Conservation (phyloP, 2,888 invertebrate genomes). For the Sinopyrophorus schimmeli region DNA sequence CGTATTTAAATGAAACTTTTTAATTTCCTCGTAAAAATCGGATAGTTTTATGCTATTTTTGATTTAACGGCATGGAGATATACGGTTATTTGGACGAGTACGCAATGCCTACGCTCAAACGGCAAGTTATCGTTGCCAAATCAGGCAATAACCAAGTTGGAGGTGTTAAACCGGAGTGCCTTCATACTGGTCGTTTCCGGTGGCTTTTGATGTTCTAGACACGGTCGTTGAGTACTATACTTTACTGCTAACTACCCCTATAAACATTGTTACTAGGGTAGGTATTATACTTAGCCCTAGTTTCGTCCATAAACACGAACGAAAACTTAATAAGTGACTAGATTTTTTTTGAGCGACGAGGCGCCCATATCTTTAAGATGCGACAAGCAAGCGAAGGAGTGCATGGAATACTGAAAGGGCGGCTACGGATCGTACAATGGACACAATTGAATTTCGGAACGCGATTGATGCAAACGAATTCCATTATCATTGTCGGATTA, state of each 20-base stretch:
- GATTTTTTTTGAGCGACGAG: background rate
- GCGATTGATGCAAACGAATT: conserved; percentile 48
- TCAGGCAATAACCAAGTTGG: conserved; percentile 40
- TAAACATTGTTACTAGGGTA: conserved; percentile 41
- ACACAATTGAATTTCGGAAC: conserved; percentile 50
- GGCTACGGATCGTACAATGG: conserved; percentile 44
- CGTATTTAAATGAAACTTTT: conserved; percentile 54
- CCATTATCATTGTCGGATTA: conserved; percentile 51
- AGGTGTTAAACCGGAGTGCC: conserved; percentile 41
- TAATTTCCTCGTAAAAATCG: conserved; percentile 53
- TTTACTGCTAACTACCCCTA: conserved; percentile 47
- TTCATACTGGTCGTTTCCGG: conserved; percentile 38
- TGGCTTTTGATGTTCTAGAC: conserved; percentile 38
- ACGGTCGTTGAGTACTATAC: conserved; percentile 42
- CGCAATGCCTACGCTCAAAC: conserved; percentile 16
- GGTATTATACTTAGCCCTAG: too few relatives aligned
- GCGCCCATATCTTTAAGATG: conserved; percentile 13
- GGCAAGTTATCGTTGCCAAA: conserved; percentile 41
- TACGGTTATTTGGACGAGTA: conserved; percentile 30
- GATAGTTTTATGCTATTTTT: conserved; percentile 52
- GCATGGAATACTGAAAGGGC: conserved; percentile 46
- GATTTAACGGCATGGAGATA: conserved; percentile 47
- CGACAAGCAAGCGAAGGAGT: conserved; percentile 27
- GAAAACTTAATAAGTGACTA: too few relatives aligned
- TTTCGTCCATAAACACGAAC: too few relatives aligned